These are phyloP conservation scores for Limnephilus lunatus DNA, from an alignment of 2,888 invertebrate genomes.

Conservation along the genomic window DNA sequence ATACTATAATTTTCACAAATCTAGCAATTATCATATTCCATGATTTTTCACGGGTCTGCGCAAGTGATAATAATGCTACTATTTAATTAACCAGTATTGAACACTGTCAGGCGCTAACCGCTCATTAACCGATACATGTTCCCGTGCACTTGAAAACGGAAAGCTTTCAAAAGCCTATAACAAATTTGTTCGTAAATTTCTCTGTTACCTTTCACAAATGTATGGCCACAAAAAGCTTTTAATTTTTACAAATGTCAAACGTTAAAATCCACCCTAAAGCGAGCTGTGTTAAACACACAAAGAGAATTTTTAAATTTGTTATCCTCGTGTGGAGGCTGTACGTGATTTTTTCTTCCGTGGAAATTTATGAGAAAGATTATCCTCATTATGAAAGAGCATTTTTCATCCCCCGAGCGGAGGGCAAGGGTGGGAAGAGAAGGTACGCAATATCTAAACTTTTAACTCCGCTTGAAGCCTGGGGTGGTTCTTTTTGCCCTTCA, in stretches of 20 bases:
- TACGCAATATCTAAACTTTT: conserved; percentile 53
- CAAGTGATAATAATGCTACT: too few species aligned
- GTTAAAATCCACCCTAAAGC: conserved; percentile 28
- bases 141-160: neutral
- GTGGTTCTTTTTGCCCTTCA: conserved; percentile 10
- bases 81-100: neutral
- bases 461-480: conserved; percentile 33
- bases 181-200: conserved; percentile 9
- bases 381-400: conserved; percentile 65
- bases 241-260: conserved; percentile 53
- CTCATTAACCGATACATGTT: neutral
- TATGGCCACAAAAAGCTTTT: conserved; percentile 39
- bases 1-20: too few species aligned
- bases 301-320: conserved; percentile 48
- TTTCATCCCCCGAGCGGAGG: conserved; percentile 50
- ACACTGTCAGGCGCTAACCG: neutral
- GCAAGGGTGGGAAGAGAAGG: conserved; percentile 23
- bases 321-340: conserved; percentile 47
- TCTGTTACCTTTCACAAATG: conserved; percentile 35
- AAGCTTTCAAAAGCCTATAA: neutral
- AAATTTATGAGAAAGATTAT: conserved; percentile 64
- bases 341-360: conserved; percentile 58
- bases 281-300: conserved; percentile 42
- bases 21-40: too few species aligned
- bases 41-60: too few species aligned